Evolutionary conservation across 2,888 invertebrate genomes (phyloP).

Genomic region (Monoplex corrugatus): DNA sequence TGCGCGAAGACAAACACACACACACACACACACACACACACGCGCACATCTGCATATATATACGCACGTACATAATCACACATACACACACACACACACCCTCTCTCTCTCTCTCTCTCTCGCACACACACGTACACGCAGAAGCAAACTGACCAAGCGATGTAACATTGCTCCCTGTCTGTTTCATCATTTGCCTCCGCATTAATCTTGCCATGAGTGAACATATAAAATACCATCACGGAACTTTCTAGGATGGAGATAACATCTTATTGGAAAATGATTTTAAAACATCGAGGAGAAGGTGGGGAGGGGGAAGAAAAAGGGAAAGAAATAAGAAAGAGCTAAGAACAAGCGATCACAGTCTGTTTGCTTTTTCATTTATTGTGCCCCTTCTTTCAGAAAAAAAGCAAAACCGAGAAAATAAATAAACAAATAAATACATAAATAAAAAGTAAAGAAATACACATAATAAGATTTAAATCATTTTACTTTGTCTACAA

Average conservation of each 20-base stretch:
- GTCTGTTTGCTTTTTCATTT: too few species aligned
- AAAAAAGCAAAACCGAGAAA: not conserved
- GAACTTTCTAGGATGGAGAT: too few species aligned
- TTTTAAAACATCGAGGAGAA: too few species aligned
- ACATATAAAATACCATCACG: too few species aligned
- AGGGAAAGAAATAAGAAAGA: not conserved
- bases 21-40: not conserved
- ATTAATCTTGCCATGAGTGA: too few species aligned
- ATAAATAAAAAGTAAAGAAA: not conserved
- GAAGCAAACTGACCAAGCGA: not conserved
- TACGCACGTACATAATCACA: conserved; percentile 16
- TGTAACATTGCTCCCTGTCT: not conserved
- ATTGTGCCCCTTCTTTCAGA: too few species aligned
- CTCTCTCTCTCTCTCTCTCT: not conserved
- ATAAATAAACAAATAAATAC: not conserved
- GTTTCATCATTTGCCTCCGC: too few species aligned
- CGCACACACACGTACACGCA: conserved; percentile 28
- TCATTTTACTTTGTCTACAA: too few species aligned
- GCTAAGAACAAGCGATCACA: not conserved
- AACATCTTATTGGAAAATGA: too few species aligned
- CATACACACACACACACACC: conserved; percentile 41
- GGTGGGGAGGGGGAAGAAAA: not conserved
- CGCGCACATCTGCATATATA: conserved; percentile 5
- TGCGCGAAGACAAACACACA: not conserved
- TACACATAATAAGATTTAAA: too few species aligned